Percentiles rank a stretch among this genome's conserved stretches.
Evolutionary conservation across 2,888 invertebrate genomes (phyloP).

Genomic region (Schrankia costaestrigalis): DNA sequence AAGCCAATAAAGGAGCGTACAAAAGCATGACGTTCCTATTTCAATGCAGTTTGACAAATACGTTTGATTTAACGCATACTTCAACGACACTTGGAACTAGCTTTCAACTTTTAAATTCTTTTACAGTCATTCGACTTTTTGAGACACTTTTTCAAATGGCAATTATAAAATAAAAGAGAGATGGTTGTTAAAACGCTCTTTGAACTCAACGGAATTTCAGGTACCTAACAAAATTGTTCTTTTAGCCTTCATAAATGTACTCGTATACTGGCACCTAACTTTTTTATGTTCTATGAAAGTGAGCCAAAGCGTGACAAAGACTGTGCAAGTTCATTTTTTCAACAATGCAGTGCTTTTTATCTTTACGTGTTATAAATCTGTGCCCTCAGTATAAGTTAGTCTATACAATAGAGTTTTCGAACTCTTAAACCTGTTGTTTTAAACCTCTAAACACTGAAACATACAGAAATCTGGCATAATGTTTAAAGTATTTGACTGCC

Average conservation of each 20-base stretch:
- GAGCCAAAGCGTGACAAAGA: constrained; percentile 64
- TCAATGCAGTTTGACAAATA: too few species aligned
- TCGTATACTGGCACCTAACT: constrained; percentile 56
- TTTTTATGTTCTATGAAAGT: constrained; percentile 54
- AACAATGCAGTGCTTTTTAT: constrained; percentile 41
- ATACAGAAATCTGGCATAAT: too few species aligned
- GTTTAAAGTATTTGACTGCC: too few species aligned
- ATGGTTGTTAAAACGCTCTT: constrained; percentile 70
- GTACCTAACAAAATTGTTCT: constrained; percentile 76
- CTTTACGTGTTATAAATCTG: constrained; percentile 13
- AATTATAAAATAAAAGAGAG: constrained; percentile 65
- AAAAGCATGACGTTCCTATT: too few species aligned
- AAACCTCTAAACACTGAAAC: too few species aligned
- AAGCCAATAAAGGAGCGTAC: too few species aligned
- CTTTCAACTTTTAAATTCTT: constrained; percentile 21
- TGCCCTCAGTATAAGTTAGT: too few species aligned
- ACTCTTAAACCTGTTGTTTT: too few species aligned
- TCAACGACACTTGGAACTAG: constrained; percentile 1
- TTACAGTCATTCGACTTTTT: constrained; percentile 33
- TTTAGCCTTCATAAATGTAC: constrained; percentile 71
- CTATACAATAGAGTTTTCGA: too few species aligned
- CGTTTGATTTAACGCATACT: neutral
- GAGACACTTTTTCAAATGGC: constrained; percentile 59
- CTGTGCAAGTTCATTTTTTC: constrained; percentile 46
- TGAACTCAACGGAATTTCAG: constrained; percentile 73